Evolutionary conservation across 2,888 invertebrate species (phyloP).

Genomic region (Pseudococcus viburni): DNA sequence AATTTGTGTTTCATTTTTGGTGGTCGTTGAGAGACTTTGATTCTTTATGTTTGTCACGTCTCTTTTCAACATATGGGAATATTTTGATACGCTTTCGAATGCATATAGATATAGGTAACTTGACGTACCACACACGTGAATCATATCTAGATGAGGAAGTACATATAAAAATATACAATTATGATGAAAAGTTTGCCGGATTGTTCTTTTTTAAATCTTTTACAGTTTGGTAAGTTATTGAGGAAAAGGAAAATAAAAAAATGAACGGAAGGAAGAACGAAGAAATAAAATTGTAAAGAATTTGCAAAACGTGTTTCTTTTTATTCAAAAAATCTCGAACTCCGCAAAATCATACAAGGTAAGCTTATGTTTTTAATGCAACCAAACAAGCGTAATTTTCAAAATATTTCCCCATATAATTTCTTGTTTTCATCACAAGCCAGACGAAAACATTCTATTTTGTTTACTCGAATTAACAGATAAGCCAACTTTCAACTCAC

Average conservation of each 20-base stretch:
- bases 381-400: not conserved
- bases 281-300: not conserved
- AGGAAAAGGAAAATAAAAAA: not conserved
- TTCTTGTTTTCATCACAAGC: not conserved
- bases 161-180: not conserved
- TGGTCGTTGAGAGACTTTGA: not conserved
- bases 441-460: not conserved
- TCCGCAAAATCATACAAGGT: not conserved
- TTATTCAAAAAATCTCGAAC: not conserved
- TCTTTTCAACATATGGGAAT: not conserved
- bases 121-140: no score
- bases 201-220: not conserved
- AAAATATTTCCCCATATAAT: not conserved
- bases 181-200: not conserved
- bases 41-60: not conserved
- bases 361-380: not conserved
- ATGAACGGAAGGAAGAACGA: not conserved
- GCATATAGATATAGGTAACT: not conserved
- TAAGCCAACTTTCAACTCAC: not conserved
- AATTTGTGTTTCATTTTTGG: conserved; percentile 6
- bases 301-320: not conserved
- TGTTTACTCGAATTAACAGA: not conserved
- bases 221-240: not conserved
- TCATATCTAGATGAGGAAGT: no score
- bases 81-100: conserved; percentile 25